Evolutionary conservation across 2,113 vertebrate species (phyloP).

Genomic region (Boulengeromyrus knoepffleri): DNA sequence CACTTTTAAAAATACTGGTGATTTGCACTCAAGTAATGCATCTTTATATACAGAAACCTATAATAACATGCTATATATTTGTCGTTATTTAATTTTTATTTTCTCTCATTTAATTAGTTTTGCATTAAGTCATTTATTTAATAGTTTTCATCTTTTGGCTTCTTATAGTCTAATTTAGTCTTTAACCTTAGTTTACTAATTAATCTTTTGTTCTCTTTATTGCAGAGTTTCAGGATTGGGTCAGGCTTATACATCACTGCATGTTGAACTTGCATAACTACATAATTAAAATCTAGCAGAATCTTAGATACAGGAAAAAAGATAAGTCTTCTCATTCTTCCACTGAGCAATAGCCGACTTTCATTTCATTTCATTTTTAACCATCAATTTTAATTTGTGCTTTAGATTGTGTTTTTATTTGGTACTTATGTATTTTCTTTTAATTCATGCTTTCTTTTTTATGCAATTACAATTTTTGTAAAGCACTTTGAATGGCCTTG

Average conservation of each 20-base stretch:
- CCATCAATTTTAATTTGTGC: not conserved
- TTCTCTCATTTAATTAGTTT: not conserved
- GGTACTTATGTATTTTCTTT: not conserved
- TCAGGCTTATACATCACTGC: too few relatives aligned
- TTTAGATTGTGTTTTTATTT: not conserved
- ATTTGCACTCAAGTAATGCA: not conserved
- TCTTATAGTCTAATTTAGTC: not conserved
- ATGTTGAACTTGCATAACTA: too few relatives aligned
- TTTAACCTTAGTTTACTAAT: not conserved
- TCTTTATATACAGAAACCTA: not conserved
- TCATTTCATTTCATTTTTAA: not conserved
- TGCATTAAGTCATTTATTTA: not conserved
- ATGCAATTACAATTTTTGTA: too few relatives aligned
- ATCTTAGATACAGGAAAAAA: not conserved
- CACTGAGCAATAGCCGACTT: too few relatives aligned
- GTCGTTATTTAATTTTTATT: not conserved
- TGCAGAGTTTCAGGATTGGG: not conserved
- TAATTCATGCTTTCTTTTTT: not conserved
- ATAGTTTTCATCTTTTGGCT: not conserved
- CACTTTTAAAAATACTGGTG: not conserved
- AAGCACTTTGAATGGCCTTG: not conserved
- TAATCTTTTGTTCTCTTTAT: not conserved
- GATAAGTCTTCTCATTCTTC: too few relatives aligned
- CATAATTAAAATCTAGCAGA: not conserved
- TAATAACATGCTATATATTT: not conserved